Conservation (phyloP, 2,888 invertebrate species). For the Drosophila hamatofila region DNA sequence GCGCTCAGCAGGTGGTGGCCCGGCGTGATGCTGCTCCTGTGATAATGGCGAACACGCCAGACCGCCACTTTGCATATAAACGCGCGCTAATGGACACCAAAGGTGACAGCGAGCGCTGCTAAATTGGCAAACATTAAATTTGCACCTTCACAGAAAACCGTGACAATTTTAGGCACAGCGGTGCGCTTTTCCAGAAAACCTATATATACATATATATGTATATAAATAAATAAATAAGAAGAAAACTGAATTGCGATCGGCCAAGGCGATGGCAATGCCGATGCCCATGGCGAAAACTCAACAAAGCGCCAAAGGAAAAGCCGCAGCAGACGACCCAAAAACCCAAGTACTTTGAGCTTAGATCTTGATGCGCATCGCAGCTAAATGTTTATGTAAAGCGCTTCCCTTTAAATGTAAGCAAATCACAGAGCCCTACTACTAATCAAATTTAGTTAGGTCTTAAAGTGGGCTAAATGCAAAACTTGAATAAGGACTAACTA, state of each 20-base stretch:
- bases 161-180: conserved; percentile 80
- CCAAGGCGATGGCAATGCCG: conserved; percentile 21
- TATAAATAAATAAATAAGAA: conserved; percentile 32
- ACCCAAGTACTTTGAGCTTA: conserved; percentile 18
- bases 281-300: conserved; percentile 34
- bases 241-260: conserved; percentile 35
- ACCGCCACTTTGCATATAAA: conserved; percentile 81
- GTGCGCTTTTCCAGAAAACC: conserved; percentile 75
- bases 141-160: conserved; percentile 76
- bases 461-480: background rate
- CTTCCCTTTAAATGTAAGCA: background rate
- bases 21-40: conserved; percentile 76
- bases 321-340: conserved; percentile 29
- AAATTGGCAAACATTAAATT: conserved; percentile 83
- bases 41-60: conserved; percentile 74
- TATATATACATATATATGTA: conserved; percentile 4
- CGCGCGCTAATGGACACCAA: conserved; percentile 82
- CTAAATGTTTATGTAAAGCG: conserved; percentile 4
- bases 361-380: conserved; percentile 30
- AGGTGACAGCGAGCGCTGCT: conserved; percentile 81
- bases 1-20: conserved; percentile 74
- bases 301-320: conserved; percentile 51
- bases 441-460: background rate
- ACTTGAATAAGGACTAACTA: no score
- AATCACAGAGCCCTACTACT: background rate